Conservation (phyloP, 2,797 vertebrate genomes). For the Enteromius treurensis region DNA sequence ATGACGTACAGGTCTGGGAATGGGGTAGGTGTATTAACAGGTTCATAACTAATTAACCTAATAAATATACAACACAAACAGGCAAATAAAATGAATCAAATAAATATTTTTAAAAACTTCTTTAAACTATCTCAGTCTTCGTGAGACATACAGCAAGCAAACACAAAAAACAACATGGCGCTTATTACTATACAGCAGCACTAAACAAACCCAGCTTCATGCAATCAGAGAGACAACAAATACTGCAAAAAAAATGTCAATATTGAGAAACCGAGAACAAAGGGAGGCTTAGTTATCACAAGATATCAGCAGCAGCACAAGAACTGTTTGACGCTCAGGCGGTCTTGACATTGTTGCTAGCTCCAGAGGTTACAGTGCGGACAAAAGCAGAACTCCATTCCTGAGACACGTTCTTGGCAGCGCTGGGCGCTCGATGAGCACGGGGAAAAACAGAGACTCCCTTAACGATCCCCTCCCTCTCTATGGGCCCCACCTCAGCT, state of each 20-base stretch:
- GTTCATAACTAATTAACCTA: too few relatives aligned
- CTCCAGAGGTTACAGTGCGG: neutral
- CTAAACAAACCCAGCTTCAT: neutral
- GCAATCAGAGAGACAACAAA: neutral
- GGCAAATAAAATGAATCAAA: too few relatives aligned
- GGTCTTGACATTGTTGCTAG: neutral
- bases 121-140: neutral
- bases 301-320: slow-evolving; percentile 16
- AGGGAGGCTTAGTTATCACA: neutral
- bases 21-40: too few relatives aligned
- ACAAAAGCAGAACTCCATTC: slow-evolving; percentile 34
- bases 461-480: slow-evolving; percentile 32
- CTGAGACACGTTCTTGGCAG: slow-evolving; percentile 35
- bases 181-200: neutral
- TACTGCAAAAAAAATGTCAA: neutral
- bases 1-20: too few relatives aligned
- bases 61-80: too few relatives aligned
- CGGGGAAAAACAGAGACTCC: slow-evolving; percentile 36
- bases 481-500: slow-evolving; percentile 43
- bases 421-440: neutral
- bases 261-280: slow-evolving; percentile 8
- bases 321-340: slow-evolving; percentile 16
- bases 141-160: neutral
- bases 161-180: neutral
- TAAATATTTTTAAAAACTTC: neutral